phyloP scores from a whole-genome alignment of 2,888 invertebrate species.

The Mythimna vitellina region DNA sequence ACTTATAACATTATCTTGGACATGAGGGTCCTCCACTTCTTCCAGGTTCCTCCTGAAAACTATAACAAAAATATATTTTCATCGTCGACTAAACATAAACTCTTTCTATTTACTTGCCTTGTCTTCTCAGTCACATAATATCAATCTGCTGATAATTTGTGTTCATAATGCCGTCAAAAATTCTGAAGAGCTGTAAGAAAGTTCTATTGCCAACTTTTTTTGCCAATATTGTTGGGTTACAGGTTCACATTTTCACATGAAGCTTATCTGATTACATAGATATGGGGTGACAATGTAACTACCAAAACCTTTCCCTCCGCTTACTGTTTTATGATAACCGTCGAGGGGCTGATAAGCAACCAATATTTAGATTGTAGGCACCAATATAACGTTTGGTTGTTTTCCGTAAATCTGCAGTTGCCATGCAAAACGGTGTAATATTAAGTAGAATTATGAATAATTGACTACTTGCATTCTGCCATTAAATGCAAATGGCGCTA shows the following conservation, averaged over 20 bases:
- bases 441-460: slow-evolving; percentile 22
- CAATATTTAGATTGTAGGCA: slow-evolving; percentile 18
- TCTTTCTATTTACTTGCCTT: no score
- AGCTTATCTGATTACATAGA: slow-evolving; percentile 18
- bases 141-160: neutral
- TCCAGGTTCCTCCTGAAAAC: no score
- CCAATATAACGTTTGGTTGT: slow-evolving; percentile 5
- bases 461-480: slow-evolving; percentile 23
- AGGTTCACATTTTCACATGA: slow-evolving; percentile 16
- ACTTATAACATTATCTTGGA: no score
- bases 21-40: no score
- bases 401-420: slow-evolving; percentile 1
- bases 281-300: neutral
- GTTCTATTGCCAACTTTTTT: no score
- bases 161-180: neutral
- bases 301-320: slow-evolving; percentile 11
- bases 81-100: no score
- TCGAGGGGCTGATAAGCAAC: slow-evolving; percentile 26
- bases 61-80: no score
- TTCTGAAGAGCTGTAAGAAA: neutral
- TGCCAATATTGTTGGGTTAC: neutral
- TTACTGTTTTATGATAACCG: slow-evolving; percentile 26
- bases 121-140: no score
- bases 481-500: slow-evolving; percentile 31
- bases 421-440: slow-evolving; percentile 9